Base-by-base conservation (phyloP, 2,113 vertebrate genomes). In the Herpailurus yagouaroundi region DNA sequence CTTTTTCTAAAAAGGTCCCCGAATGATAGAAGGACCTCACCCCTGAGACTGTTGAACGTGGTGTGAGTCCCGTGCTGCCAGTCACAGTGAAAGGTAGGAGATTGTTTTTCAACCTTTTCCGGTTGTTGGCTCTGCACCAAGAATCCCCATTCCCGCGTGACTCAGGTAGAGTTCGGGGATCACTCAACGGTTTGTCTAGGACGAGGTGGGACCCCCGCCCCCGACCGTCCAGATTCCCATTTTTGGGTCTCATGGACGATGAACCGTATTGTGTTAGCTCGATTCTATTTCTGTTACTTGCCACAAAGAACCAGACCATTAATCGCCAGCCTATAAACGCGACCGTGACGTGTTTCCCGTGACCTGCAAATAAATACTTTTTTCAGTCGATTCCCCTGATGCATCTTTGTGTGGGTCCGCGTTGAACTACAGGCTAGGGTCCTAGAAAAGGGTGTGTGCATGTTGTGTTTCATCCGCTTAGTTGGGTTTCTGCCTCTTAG, bases 31-130 rank as follows among this genome's bases (percentile, higher is more conserved):
- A 5, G 23, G 6, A 2, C 13, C 50, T 57, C 5, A 4, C 41
- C 45, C 16, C 29, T 33, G 18, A 21, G 5, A 8, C 4, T 23
- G 80, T 18, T 18, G 80, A 60, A 38, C 6, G 5, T 3, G 12
- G 7, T 23, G 23, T 38, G 80, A 27, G n/a, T 2, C 7, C 14
- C 4, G 5, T 0, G 4, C 4, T 13, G n/a, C n/a, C 5, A 29
- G 52, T 29, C 60, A 38, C 14, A 2, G 4, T 8, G 12, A 82
- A 11, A 4, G 7, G 36, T 27, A 14, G 14, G 25, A 38, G 1
- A 10, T 16, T 3, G 10, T 73, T 38, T 73, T 18, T 8, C 80
- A 15, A 29, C 14, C 14, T 18, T 18, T 13, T 25, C 16, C 21
- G 3, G 23, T 29, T 38, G n/a, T 45, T 1, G 4, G 23, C 55